A percentile compares a stretch with the other conserved stretches of the same genome.
phyloP scores from a whole-genome alignment of 2,797 vertebrate genomes.

The Takifugu ocellatus region DNA sequence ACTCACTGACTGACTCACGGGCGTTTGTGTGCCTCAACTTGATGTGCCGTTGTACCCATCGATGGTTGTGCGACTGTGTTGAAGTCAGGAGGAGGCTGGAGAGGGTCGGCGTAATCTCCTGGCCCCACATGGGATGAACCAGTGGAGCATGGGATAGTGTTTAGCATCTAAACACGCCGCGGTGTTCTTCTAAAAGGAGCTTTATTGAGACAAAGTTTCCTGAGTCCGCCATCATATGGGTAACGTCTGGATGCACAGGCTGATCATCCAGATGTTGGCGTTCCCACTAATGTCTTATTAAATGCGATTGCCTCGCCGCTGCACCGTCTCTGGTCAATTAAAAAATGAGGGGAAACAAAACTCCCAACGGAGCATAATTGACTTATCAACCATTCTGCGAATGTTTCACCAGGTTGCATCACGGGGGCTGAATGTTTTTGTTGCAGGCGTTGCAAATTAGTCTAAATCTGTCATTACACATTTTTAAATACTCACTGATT shows the following conservation, averaged over 20 bases:
- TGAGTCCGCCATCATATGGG: slow-evolving; percentile 25
- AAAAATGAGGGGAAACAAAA: slow-evolving; percentile 7
- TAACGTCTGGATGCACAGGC: slow-evolving; percentile 24
- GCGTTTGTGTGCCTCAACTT: not conserved
- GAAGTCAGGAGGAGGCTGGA: no score
- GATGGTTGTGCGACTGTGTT: not conserved
- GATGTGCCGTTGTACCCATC: slow-evolving; percentile 5
- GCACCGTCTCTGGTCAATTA: slow-evolving; percentile 37
- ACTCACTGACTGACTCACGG: not conserved
- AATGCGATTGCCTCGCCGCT: slow-evolving; percentile 33
- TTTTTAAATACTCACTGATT: not conserved
- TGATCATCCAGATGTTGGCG: slow-evolving; percentile 48
- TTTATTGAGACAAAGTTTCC: slow-evolving; percentile 54
- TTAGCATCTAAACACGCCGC: slow-evolving; percentile 65
- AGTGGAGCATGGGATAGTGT: slow-evolving; percentile 61
- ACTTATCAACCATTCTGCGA: slow-evolving; percentile 22
- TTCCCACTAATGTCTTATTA: slow-evolving; percentile 34
- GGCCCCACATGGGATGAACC: slow-evolving; percentile 58
- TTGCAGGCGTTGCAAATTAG: slow-evolving; percentile 3
- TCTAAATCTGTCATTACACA: slow-evolving; percentile 15
- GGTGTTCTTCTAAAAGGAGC: slow-evolving; percentile 28
- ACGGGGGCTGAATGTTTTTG: slow-evolving; percentile 18
- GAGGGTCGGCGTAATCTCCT: slow-evolving; percentile 40
- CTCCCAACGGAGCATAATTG: slow-evolving; percentile 6
- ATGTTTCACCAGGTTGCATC: slow-evolving; percentile 55